Evolutionary conservation across 2,888 invertebrate species (phyloP).

Genomic region (Steinernema carpocapsae): DNA sequence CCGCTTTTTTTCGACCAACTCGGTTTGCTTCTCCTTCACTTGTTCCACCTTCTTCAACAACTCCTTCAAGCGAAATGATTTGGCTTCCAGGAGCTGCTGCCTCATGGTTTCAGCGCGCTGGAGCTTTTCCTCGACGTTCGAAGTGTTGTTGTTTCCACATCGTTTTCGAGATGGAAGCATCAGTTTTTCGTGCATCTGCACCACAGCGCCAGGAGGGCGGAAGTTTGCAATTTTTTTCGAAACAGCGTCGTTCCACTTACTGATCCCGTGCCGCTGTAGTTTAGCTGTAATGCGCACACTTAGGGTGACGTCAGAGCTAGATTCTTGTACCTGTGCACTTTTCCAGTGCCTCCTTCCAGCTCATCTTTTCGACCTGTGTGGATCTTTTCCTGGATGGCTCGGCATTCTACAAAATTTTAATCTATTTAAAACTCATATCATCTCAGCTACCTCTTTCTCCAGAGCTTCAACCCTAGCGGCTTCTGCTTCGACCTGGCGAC

Average conservation of each 20-base stretch:
- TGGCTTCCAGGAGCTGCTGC: constrained; percentile 81
- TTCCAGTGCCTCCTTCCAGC: constrained; percentile 16
- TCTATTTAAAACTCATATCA: constrained; percentile 36
- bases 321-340: constrained; percentile 15
- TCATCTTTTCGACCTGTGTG: not conserved
- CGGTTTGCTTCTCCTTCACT: constrained; percentile 80
- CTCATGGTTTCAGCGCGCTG: constrained; percentile 87
- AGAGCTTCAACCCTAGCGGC: constrained; percentile 51
- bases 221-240: constrained; percentile 70
- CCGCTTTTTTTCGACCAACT: constrained; percentile 80
- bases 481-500: constrained; percentile 67
- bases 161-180: constrained; percentile 85
- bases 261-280: constrained; percentile 13
- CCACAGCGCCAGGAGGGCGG: constrained; percentile 88
- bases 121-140: constrained; percentile 76
- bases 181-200: constrained; percentile 89
- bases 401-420: constrained; percentile 1
- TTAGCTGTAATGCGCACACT: not conserved
- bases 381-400: not conserved
- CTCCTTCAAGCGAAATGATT: constrained; percentile 83
- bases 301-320: too few species aligned
- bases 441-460: constrained; percentile 42
- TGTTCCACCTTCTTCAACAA: constrained; percentile 80
- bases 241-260: constrained; percentile 70
- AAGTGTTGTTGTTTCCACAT: constrained; percentile 39